Conservation (phyloP, 1,140 invertebrate species). For the Penaeus vannamei region DNA sequence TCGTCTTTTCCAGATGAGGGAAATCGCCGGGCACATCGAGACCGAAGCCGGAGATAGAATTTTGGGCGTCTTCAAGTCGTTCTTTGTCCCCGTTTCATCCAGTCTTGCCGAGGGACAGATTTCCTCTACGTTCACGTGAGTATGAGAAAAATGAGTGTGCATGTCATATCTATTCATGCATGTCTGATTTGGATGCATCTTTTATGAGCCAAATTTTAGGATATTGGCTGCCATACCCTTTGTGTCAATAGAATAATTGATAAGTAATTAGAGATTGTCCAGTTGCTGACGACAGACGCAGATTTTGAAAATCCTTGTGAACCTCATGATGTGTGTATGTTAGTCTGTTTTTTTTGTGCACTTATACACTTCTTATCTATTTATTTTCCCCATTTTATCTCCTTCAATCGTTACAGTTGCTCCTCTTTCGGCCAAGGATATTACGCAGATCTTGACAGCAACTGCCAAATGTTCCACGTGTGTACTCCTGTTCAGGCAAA, state of each 20-base stretch:
- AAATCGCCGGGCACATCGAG: constrained; percentile 28
- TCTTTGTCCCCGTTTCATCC: neutral
- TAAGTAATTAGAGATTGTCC: too few species aligned
- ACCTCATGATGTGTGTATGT: too few species aligned
- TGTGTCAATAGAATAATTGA: too few species aligned
- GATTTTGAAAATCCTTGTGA: too few species aligned
- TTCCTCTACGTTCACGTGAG: constrained; percentile 26
- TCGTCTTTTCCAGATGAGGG: constrained; percentile 1
- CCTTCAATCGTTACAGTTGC: neutral
- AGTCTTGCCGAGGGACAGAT: constrained; percentile 10
- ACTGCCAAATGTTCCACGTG: constrained; percentile 31
- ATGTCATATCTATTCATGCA: too few species aligned
- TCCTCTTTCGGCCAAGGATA: constrained; percentile 27
- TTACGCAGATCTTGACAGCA: constrained; percentile 10
- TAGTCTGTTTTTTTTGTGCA: too few species aligned
- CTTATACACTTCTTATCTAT: too few species aligned
- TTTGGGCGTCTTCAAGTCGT: constrained; percentile 26
- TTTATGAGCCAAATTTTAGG: too few species aligned
- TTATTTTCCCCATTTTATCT: too few species aligned
- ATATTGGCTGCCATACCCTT: too few species aligned
- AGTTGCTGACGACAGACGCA: too few species aligned
- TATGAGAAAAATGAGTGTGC: neutral
- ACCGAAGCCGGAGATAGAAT: neutral
- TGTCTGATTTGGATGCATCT: too few species aligned
- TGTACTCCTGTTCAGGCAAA: constrained; percentile 18